Evolutionary conservation across 2,113 vertebrate species (phyloP).

Genomic region (Zosterops lateralis): DNA sequence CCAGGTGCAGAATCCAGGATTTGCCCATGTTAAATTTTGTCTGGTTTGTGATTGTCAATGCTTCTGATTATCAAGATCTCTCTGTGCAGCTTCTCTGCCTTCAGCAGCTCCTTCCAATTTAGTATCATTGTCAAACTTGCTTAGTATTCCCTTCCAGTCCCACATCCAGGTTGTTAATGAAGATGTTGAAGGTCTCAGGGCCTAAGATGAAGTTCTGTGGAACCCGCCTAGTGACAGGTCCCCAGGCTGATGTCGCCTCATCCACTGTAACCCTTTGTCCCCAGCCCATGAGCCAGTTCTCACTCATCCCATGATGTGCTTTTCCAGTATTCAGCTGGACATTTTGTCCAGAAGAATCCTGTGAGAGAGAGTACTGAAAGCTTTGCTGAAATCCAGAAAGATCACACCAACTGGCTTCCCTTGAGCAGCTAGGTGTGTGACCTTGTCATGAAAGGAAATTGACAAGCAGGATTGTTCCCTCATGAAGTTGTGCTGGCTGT

Average conservation of each 20-base stretch:
- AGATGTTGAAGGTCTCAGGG: neutral
- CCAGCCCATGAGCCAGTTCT: neutral
- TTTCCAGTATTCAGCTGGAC: neutral
- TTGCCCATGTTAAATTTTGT: neutral
- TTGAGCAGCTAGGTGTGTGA: neutral
- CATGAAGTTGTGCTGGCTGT: neutral
- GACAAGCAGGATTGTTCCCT: neutral
- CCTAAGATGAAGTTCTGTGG: neutral
- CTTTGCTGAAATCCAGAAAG: neutral
- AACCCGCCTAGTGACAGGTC: accelerated
- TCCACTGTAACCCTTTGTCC: neutral
- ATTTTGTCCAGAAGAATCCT: neutral
- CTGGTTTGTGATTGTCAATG: neutral
- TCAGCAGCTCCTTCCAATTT: neutral
- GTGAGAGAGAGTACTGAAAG: neutral
- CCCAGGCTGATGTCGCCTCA: too few species aligned
- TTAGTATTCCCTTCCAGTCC: neutral
- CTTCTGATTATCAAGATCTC: neutral
- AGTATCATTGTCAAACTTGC: neutral
- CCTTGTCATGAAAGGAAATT: neutral
- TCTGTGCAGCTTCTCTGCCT: neutral
- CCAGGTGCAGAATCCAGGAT: neutral
- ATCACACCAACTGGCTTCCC: neutral
- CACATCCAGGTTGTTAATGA: neutral
- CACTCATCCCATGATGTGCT: neutral